Percentiles rank a stretch among this genome's conserved stretches.
Conservation (phyloP, 2,888 invertebrate species). For the Archips crataeganus region DNA sequence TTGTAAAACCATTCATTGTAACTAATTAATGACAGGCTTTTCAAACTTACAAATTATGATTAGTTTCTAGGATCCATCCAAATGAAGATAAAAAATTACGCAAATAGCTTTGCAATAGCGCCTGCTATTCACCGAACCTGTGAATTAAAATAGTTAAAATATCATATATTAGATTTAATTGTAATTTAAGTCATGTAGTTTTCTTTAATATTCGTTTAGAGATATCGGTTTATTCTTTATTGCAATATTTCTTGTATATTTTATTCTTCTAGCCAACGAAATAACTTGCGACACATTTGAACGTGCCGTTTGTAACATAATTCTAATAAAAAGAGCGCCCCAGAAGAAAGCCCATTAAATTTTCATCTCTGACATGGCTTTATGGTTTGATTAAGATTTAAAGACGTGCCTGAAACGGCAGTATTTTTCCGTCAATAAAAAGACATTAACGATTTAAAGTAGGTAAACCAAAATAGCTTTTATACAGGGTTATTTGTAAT, state of each 20-base stretch:
- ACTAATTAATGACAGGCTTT: constrained; percentile 20
- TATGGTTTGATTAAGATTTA: constrained; percentile 17
- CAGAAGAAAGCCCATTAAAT: not conserved
- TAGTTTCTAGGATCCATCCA: constrained; percentile 38
- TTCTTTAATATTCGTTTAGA: not conserved
- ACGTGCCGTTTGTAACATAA: not conserved
- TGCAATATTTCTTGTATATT: not conserved
- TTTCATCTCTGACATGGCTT: constrained; percentile 4
- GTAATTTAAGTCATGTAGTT: constrained; percentile 19
- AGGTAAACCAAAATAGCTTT: constrained; percentile 2
- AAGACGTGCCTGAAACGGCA: constrained; percentile 10
- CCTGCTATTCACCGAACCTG: constrained; percentile 6
- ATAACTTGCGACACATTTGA: not conserved
- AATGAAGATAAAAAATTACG: constrained; percentile 15
- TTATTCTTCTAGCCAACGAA: not conserved
- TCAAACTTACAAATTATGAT: constrained; percentile 23
- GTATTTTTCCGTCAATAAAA: constrained; percentile 18
- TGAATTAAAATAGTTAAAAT: constrained; percentile 9
- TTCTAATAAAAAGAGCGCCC: not conserved
- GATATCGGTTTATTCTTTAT: not conserved
- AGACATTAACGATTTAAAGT: constrained; percentile 5
- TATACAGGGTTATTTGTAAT: no score
- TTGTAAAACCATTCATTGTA: constrained; percentile 31
- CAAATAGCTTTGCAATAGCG: constrained; percentile 32
- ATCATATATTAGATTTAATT: constrained; percentile 3